phyloP scores from a whole-genome alignment of 2,797 vertebrate genomes.

The Rhinatrema bivittatum region DNA sequence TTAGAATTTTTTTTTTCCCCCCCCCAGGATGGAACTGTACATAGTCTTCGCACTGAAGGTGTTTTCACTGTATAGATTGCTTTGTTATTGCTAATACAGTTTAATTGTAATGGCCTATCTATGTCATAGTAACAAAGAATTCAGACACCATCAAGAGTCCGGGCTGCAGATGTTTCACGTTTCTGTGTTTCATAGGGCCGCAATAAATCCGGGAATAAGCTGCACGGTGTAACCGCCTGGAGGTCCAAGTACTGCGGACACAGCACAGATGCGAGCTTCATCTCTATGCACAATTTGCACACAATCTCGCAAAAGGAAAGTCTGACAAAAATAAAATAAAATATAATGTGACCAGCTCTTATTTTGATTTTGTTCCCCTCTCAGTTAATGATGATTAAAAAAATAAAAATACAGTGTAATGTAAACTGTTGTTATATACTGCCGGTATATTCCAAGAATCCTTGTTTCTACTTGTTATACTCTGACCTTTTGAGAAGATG shows the following conservation, averaged over 20 bases:
- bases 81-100: not conserved
- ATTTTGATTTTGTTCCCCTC: slow-evolving; percentile 7
- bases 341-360: slow-evolving; percentile 15
- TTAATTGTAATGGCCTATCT: slow-evolving; percentile 18
- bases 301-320: slow-evolving; percentile 14
- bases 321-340: slow-evolving; percentile 16
- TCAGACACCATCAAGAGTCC: slow-evolving; percentile 18
- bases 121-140: slow-evolving; percentile 20
- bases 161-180: slow-evolving; percentile 29
- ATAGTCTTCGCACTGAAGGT: slow-evolving; percentile 12
- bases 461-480: slow-evolving; percentile 49
- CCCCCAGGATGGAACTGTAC: not conserved
- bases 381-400: slow-evolving; percentile 15
- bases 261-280: slow-evolving; percentile 2
- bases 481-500: slow-evolving; percentile 51
- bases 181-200: slow-evolving; percentile 26
- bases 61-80: not conserved
- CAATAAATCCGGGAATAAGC: slow-evolving; percentile 39
- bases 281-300: slow-evolving; percentile 19
- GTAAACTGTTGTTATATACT: slow-evolving; percentile 13
- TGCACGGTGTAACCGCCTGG: slow-evolving; percentile 20
- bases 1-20: slow-evolving; percentile 21
- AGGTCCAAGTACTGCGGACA: slow-evolving; percentile 15
- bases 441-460: slow-evolving; percentile 16
- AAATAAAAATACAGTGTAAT: not conserved